phyloP scores from a whole-genome alignment of 92 coral and sea anemone species.

The Phenganax subtilis region DNA sequence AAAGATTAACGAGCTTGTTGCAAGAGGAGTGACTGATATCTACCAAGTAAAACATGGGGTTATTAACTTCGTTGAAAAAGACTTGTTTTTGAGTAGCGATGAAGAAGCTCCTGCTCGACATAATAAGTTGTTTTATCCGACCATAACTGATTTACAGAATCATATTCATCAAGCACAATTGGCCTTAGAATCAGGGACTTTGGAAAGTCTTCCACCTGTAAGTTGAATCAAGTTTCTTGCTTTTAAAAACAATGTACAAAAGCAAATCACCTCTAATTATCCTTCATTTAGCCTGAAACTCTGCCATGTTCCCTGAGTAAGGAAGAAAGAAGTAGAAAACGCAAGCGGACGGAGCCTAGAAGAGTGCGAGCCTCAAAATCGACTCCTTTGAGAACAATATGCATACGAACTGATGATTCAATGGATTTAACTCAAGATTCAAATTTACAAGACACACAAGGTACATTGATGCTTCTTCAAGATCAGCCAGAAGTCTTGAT shows the following conservation, averaged over 20 bases:
- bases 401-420: conserved; percentile 30
- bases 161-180: conserved; percentile 88
- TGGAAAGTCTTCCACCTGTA: conserved; percentile 88
- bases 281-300: conserved; percentile 14
- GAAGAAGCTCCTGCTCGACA: conserved; percentile 81
- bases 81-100: conserved; percentile 54
- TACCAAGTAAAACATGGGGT: conserved; percentile 92
- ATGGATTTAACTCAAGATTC: conserved; percentile 3
- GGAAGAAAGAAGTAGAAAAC: conserved; percentile 34
- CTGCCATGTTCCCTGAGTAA: not conserved
- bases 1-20: conserved; percentile 89
- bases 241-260: not conserved
- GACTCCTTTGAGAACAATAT: conserved; percentile 13
- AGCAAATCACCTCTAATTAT: not conserved
- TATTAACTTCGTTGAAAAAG: conserved; percentile 85
- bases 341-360: conserved; percentile 29
- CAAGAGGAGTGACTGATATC: conserved; percentile 84
- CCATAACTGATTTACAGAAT: conserved; percentile 93
- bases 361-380: conserved; percentile 28
- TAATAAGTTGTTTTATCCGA: conserved; percentile 90
- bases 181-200: conserved; percentile 81
- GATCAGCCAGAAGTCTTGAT: not conserved
- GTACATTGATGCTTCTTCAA: conserved; percentile 4
- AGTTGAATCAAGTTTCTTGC: conserved; percentile 35
- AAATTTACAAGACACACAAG: conserved; percentile 13